These are phyloP conservation scores for Notiomystis cincta DNA, from an alignment of 2,113 vertebrate genomes.

Conservation along the genomic window DNA sequence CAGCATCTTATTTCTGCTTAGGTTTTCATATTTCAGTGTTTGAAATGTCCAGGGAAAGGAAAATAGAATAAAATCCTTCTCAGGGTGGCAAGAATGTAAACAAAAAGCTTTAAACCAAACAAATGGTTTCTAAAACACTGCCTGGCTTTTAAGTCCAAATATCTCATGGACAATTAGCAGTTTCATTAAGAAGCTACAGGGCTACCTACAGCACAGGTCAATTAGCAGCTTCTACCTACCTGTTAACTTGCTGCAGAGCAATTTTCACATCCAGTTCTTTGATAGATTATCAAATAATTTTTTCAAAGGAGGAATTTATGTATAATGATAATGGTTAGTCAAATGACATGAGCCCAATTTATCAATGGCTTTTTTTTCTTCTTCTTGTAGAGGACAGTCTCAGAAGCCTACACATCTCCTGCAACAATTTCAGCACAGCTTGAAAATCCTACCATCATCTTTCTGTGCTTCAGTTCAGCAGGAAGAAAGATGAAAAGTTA, in stretches of 20 bases:
- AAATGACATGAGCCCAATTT: not conserved
- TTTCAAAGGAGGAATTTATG: not conserved
- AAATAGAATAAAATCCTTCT: not conserved
- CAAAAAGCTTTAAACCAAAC: not conserved
- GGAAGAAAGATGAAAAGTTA: not conserved
- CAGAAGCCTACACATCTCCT: not conserved
- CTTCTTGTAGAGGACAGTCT: not conserved
- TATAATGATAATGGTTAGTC: not conserved
- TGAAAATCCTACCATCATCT: not conserved
- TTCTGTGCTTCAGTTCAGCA: not conserved
- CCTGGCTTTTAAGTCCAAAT: not conserved
- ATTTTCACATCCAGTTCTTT: conserved; percentile 33
- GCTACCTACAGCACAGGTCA: not conserved
- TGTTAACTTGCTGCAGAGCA: not conserved
- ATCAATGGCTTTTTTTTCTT: not conserved
- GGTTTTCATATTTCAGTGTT: not conserved
- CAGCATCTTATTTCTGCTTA: not conserved
- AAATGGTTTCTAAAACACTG: not conserved
- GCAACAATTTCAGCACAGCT: not conserved
- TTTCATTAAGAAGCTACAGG: not conserved
- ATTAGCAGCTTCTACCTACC: not conserved
- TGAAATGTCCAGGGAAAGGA: not conserved
- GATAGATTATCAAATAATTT: not conserved
- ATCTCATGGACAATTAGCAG: not conserved
- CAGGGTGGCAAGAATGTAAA: not conserved